Evolutionary conservation across 1,140 invertebrate species (phyloP).

Genomic region (Ostrea denselamellosa): DNA sequence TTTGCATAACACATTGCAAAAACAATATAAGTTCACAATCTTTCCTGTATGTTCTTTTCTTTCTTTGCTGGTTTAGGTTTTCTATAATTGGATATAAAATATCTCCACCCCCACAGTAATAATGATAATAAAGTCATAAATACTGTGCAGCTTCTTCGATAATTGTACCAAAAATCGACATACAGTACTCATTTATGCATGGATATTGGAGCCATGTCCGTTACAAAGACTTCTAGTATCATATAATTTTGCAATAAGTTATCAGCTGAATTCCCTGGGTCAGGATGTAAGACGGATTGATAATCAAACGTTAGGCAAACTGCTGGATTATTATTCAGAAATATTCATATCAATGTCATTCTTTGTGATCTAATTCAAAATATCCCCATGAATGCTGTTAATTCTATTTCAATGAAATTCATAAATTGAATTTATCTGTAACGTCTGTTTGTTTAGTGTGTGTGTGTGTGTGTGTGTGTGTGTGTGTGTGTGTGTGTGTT

Average conservation of each 20-base stretch:
- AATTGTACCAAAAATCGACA: not conserved
- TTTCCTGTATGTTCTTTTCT: not conserved
- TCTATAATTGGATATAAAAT: not conserved
- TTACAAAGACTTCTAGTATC: not conserved
- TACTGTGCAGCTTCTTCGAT: not conserved
- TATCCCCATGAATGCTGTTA: too few species aligned
- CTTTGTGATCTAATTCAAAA: too few species aligned
- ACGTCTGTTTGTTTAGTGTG: too few species aligned
- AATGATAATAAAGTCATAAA: not conserved
- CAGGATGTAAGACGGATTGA: not conserved
- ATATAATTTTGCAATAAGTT: not conserved
- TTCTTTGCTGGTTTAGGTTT: not conserved
- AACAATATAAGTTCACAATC: not conserved
- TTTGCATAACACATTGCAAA: not conserved
- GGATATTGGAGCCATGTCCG: not conserved
- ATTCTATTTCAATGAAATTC: too few species aligned
- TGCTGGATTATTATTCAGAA: too few species aligned
- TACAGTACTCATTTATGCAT: not conserved
- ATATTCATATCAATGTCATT: too few species aligned
- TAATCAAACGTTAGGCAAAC: too few species aligned
- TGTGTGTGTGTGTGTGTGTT: too few species aligned
- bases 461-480: too few species aligned
- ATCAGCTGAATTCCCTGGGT: not conserved
- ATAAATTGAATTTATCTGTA: too few species aligned
- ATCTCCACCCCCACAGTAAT: not conserved